These are phyloP conservation scores for Gymnothorax javanicus DNA, from an alignment of 2,797 vertebrate species.

Conservation along the genomic window DNA sequence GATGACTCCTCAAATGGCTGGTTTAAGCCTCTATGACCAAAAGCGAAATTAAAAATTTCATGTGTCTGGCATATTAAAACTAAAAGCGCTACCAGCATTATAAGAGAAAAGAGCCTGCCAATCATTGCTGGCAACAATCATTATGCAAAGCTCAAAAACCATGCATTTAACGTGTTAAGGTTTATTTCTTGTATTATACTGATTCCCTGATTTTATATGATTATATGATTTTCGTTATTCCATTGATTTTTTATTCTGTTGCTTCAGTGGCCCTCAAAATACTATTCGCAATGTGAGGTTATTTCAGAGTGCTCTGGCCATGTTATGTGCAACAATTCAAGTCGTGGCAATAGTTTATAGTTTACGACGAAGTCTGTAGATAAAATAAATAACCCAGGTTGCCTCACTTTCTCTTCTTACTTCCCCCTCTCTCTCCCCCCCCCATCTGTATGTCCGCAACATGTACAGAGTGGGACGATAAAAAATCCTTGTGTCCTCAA, in stretches of 20 bases:
- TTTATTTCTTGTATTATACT: background rate
- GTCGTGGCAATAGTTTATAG: background rate
- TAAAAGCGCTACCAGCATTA: background rate
- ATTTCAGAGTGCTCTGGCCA: background rate
- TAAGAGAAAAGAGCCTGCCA: conserved; percentile 44
- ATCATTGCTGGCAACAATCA: conserved; percentile 24
- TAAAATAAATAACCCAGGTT: background rate
- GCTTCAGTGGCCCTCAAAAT: conserved; percentile 30
- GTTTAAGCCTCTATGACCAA: background rate
- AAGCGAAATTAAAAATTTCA: background rate
- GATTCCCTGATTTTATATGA: background rate
- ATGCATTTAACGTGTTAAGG: background rate
- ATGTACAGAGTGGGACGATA: background rate
- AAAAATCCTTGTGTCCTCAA: background rate
- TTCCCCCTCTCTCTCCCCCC: too few relatives aligned
- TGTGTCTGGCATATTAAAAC: background rate
- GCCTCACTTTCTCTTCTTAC: background rate
- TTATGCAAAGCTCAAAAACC: background rate
- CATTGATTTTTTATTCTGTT: conserved; percentile 16
- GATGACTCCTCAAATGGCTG: background rate
- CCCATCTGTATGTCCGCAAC: too few relatives aligned
- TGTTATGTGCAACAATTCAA: background rate
- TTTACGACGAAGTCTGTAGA: background rate
- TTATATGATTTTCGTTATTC: background rate
- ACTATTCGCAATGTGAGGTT: conserved; percentile 17